Conservation (phyloP, 2,888 invertebrate species). For the Eupeodes latifasciatus region DNA sequence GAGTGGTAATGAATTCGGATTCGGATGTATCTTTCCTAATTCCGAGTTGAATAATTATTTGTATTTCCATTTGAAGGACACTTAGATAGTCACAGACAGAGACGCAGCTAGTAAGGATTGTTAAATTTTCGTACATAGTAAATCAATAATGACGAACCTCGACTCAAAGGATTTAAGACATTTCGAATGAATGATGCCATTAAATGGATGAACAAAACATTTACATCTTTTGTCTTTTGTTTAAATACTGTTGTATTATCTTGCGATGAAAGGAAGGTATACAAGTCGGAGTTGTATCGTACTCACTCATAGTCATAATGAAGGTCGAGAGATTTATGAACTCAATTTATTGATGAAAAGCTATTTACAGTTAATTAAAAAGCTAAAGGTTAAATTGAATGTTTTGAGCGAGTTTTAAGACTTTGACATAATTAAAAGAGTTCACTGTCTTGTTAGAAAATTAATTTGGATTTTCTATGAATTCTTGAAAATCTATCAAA, state of each 20-base stretch:
- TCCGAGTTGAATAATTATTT: slow-evolving; percentile 49
- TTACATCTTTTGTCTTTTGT: neutral
- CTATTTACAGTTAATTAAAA: slow-evolving; percentile 3
- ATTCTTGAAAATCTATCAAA: too few species aligned
- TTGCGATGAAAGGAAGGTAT: too few species aligned
- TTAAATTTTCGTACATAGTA: slow-evolving; percentile 26
- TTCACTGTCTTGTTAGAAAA: neutral
- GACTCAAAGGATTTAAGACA: slow-evolving; percentile 33
- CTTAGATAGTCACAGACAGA: neutral
- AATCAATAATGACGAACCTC: slow-evolving; percentile 49
- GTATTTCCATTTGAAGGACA: slow-evolving; percentile 51
- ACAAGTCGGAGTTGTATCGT: too few species aligned
- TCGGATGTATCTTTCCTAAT: slow-evolving; percentile 9
- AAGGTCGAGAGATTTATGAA: slow-evolving; percentile 11
- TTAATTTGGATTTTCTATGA: too few species aligned
- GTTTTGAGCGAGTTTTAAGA: neutral
- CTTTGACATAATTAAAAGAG: neutral
- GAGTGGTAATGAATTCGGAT: neutral
- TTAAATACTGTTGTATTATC: neutral
- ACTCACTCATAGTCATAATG: neutral
- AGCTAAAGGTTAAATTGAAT: neutral
- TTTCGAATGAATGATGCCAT: slow-evolving; percentile 48
- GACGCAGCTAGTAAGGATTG: neutral
- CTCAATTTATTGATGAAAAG: neutral
- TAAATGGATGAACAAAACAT: slow-evolving; percentile 46